Base-by-base conservation (phyloP, 1,140 invertebrate species). In the Rhopalosiphum padi region DNA sequence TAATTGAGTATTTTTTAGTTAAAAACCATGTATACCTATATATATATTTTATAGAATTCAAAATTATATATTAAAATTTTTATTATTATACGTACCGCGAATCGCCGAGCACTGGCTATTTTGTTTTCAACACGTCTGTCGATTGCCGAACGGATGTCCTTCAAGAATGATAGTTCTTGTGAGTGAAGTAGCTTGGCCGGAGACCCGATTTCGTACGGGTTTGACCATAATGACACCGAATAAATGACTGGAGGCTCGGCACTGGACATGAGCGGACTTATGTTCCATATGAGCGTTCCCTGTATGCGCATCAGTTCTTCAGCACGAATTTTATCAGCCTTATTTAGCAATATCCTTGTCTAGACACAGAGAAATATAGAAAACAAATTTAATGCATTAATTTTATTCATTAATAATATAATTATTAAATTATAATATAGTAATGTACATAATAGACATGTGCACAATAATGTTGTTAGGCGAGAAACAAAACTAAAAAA, bases 231-330 rank as follows among this genome's bases (percentile, higher is more conserved):
- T 22, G 98, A 98, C 55, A 98, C 97, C 23, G 98, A 98, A 95
- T 99, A 99, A 97, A 98, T 97, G n/a, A 98, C 96, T 18, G 98
- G 98, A n/a, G 98, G 98, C 94, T 99, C 98, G 37, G 97, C 97
- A 53, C 98, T 98, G 90, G 98, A 98, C 97, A 99, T 98, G 86
- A 99, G 95, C 9, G 98, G 98, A 23, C 98, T 98, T 94, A 99
- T 98, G 95, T 98, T 99, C 98, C 98, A 99, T 94, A 99, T 98
- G 55, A 99, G 96, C 8, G 98, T 98, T 90, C 98, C 98, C 95
- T 99, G 98, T 11, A 99, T 98, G 94, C 98, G 96, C 97, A 99
- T 97, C 86, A 99, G 95, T 95, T 99, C 98, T 95, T 99, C 98
- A 0, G 98, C 97, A 95, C 98, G 98, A 41, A 99, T 98, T 94